Base-by-base conservation (phyloP, 2,888 invertebrate species). In the Oligia latruncula region DNA sequence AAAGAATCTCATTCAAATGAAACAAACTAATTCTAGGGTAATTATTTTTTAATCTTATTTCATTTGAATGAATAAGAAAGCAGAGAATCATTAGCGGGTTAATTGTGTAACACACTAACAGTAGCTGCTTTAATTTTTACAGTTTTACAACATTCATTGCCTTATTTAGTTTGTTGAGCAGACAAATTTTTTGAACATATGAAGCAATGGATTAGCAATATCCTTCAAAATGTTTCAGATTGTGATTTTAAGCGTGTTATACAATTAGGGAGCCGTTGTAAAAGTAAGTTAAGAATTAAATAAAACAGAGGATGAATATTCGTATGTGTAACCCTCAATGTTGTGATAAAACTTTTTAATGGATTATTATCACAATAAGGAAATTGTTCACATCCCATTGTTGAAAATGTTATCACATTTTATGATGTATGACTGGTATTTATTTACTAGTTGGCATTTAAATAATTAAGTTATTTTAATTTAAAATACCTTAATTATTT, bases 21-120 rank as follows among this genome's bases (percentile, higher is more conserved):
- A 97, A 90, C 97, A 97, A 90, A 97, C 96, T 46, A 97, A 97
- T 87, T 90, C 97, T 68, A 96, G 96, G 92, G 97, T 97, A 92
- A 92, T 29, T 62, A 15, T 29, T 29, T 62, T n/a, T 29, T 29
- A 17, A 15, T 29, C 6, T 15, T 17, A 15, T 62, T 29, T 29
- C 0, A 5, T 6, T 52, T 52, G 2, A 6, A 52, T 52, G 0
- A 20, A 29, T 20, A 15, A 13, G 4, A 35, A 20, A 62, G 29
- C 6, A 29, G 13, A 60, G 13, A 49, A 49, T 20, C 49, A 46
- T 23, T 6, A 1, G 11, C 11, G 4, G 11, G 60, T 11, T 58
- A 58, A 58, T 9, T 23, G 55, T 8, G 9, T 58, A 58, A 23
- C 23, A 9, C 3, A 23, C 23, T 55, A 55, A 20, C 55, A 20